Conservation (phyloP, 37 sponge, comb jelly and placozoan genomes). For the Crambe crambe region DNA sequence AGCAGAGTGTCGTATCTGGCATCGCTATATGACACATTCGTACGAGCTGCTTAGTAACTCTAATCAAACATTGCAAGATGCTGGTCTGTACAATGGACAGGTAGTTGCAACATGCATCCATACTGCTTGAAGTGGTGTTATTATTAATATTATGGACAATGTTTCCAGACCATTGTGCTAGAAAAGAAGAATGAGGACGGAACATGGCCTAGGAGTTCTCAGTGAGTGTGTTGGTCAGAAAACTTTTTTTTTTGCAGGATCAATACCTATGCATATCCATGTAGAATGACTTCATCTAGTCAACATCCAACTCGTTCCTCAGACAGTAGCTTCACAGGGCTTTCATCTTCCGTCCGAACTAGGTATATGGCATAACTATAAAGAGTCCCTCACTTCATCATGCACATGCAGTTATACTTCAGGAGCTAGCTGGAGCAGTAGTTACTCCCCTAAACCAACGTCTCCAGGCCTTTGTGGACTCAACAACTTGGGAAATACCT, state of each 20-base stretch:
- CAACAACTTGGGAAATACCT: constrained; percentile 89
- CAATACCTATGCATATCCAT: too few species aligned
- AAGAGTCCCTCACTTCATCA: too few species aligned
- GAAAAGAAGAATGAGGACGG: constrained; percentile 79
- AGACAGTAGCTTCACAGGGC: neutral
- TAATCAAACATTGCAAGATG: constrained; percentile 66
- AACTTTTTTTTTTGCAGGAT: neutral
- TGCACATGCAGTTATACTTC: neutral
- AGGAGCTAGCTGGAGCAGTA: neutral
- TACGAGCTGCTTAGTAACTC: constrained; percentile 70
- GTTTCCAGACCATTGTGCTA: constrained; percentile 55
- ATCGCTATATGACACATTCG: constrained; percentile 77
- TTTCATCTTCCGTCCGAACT: neutral
- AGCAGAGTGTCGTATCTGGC: constrained; percentile 80
- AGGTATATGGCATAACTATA: too few species aligned
- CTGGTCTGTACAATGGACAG: constrained; percentile 78
- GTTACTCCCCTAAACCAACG: constrained; percentile 47
- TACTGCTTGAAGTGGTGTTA: neutral
- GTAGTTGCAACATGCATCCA: constrained; percentile 10
- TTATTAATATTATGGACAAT: neutral
- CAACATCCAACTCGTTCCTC: constrained; percentile 14
- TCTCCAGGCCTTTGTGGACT: constrained; percentile 82
- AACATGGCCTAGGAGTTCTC: constrained; percentile 56
- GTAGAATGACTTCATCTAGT: neutral
- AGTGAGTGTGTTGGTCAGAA: constrained; percentile 23